Evolutionary conservation across 2,888 invertebrate species (phyloP).

Genomic region (Scrobipalpa atriplicella): DNA sequence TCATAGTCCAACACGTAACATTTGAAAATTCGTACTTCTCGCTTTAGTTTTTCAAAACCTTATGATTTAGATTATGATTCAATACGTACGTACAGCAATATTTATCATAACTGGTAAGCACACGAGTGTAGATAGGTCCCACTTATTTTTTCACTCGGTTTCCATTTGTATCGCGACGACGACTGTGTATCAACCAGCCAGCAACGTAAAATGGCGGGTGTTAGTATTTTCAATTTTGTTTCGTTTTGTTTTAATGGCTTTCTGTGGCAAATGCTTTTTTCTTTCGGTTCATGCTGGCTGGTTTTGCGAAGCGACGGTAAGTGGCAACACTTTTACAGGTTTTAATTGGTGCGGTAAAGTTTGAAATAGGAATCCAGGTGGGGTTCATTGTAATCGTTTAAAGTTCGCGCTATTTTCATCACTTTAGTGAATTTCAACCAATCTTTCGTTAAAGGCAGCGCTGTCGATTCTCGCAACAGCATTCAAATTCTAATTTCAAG

Average conservation of each 20-base stretch:
- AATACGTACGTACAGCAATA: neutral
- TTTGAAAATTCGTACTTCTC: too few relatives aligned
- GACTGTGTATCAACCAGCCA: neutral
- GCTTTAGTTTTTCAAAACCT: too few relatives aligned
- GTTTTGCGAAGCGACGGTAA: slow-evolving; percentile 6
- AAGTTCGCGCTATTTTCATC: neutral
- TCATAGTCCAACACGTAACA: too few relatives aligned
- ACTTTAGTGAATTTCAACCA: too few relatives aligned
- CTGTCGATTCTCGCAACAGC: too few relatives aligned
- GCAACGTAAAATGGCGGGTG: slow-evolving; percentile 6
- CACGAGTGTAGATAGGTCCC: neutral
- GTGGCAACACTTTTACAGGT: slow-evolving; percentile 1
- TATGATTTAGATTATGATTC: too few relatives aligned
- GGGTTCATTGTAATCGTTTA: neutral
- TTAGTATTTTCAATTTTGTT: slow-evolving; percentile 9
- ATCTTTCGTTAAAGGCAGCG: too few relatives aligned
- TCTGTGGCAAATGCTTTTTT: slow-evolving; percentile 2
- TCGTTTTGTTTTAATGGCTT: slow-evolving; percentile 25
- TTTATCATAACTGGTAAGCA: neutral
- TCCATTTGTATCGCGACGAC: neutral
- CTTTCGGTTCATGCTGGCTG: slow-evolving; percentile 1
- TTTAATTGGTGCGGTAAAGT: slow-evolving; percentile 6
- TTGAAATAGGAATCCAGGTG: neutral
- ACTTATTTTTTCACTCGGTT: neutral
- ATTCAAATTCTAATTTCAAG: too few relatives aligned